Percentiles rank a stretch among this genome's conserved stretches.
Conservation (phyloP, 2,888 invertebrate species). For the Drosophila mimica region DNA sequence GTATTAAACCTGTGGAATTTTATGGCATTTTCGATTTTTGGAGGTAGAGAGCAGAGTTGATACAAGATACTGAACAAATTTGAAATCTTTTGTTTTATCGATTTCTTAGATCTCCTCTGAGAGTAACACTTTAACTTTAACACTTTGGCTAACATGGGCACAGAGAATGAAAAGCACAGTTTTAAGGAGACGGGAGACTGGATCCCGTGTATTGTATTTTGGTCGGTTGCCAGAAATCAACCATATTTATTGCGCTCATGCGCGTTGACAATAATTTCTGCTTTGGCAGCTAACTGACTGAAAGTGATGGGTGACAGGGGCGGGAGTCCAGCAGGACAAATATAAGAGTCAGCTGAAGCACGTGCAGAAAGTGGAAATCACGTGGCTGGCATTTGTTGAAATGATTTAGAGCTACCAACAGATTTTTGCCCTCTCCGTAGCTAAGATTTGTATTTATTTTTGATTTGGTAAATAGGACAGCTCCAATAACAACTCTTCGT, state of each 20-base stretch:
- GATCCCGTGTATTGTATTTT: slow-evolving; percentile 14
- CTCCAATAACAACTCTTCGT: neutral
- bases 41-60: no score
- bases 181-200: neutral
- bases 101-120: neutral
- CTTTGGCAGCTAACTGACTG: slow-evolving; percentile 57
- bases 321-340: slow-evolving; percentile 1
- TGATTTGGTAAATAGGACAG: neutral
- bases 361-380: slow-evolving; percentile 73
- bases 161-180: neutral
- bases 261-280: slow-evolving; percentile 82
- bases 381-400: slow-evolving; percentile 75
- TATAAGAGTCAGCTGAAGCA: slow-evolving; percentile 44
- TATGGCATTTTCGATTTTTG: neutral
- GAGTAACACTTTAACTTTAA: neutral
- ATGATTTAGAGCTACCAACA: slow-evolving; percentile 63
- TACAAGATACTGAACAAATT: no score
- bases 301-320: slow-evolving; percentile 5
- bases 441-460: slow-evolving; percentile 4
- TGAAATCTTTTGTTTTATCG: neutral
- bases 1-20: neutral
- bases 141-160: neutral
- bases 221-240: slow-evolving; percentile 76
- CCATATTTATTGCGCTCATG: slow-evolving; percentile 83
- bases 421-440: neutral